Evolutionary conservation across 2,113 vertebrate species (phyloP).

Genomic region (Plectropomus leopardus): DNA sequence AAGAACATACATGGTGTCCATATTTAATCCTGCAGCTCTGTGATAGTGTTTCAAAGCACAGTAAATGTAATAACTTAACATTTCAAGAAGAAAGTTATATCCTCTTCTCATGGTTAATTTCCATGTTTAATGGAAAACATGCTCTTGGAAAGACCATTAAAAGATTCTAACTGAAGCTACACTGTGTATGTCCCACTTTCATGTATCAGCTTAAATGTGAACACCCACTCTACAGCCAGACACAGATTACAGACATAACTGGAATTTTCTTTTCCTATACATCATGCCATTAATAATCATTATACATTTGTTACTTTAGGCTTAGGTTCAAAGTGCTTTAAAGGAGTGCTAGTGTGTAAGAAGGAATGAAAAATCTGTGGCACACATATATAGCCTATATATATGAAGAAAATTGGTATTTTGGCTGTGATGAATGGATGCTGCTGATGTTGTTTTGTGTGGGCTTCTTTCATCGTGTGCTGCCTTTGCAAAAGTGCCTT

Average conservation of each 20-base stretch:
- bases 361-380: slow-evolving; percentile 24
- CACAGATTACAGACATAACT: slow-evolving; percentile 48
- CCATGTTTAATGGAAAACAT: slow-evolving; percentile 38
- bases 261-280: slow-evolving; percentile 41
- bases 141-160: slow-evolving; percentile 20
- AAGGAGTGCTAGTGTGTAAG: slow-evolving; percentile 8
- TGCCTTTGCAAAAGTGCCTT: slow-evolving; percentile 28
- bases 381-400: slow-evolving; percentile 7
- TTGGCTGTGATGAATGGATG: slow-evolving; percentile 44
- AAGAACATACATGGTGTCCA: neutral
- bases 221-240: slow-evolving; percentile 21
- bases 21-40: slow-evolving; percentile 15
- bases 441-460: slow-evolving; percentile 47
- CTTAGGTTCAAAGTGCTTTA: slow-evolving; percentile 28
- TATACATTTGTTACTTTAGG: slow-evolving; percentile 21
- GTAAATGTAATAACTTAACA: slow-evolving; percentile 23
- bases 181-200: slow-evolving; percentile 44
- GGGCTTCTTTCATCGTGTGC: slow-evolving; percentile 22
- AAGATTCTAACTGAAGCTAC: slow-evolving; percentile 23
- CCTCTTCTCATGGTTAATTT: slow-evolving; percentile 40
- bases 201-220: slow-evolving; percentile 35
- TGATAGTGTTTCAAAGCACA: slow-evolving; percentile 14
- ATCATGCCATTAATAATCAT: slow-evolving; percentile 58
- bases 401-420: slow-evolving; percentile 15
- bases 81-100: slow-evolving; percentile 40